Evolutionary conservation across 2,888 invertebrate genomes (phyloP).

Genomic region (Melanostoma scalare): DNA sequence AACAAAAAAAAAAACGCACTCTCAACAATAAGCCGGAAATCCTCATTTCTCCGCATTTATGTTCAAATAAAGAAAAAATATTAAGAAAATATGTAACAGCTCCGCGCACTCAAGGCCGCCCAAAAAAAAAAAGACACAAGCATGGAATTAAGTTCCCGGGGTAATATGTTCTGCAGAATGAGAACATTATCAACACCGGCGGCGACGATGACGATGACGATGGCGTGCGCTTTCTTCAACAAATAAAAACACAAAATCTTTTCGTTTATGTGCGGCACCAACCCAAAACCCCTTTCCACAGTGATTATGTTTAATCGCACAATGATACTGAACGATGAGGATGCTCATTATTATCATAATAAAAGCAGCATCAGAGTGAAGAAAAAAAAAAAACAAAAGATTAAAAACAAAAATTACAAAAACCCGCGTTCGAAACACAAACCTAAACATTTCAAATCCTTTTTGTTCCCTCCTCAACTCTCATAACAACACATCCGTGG

Average conservation of each 20-base stretch:
- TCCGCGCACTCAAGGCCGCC: not conserved
- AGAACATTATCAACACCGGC: slow-evolving; percentile 49
- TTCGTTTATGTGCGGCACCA: not conserved
- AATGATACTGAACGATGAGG: slow-evolving; percentile 48
- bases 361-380: slow-evolving; percentile 14
- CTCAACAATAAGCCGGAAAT: not conserved
- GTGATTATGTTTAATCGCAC: slow-evolving; percentile 47
- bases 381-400: slow-evolving; percentile 21
- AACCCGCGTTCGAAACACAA: slow-evolving; percentile 22
- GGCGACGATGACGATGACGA: not conserved
- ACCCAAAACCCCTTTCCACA: not conserved
- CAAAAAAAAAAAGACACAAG: slow-evolving; percentile 52
- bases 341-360: slow-evolving; percentile 50
- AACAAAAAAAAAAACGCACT: slow-evolving; percentile 1
- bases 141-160: slow-evolving; percentile 35
- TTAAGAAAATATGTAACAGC: slow-evolving; percentile 7
- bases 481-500: slow-evolving; percentile 43
- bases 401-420: not conserved
- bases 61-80: slow-evolving; percentile 29
- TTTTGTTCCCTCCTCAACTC: slow-evolving; percentile 16
- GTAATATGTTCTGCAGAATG: slow-evolving; percentile 22
- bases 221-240: slow-evolving; percentile 10
- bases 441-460: slow-evolving; percentile 50
- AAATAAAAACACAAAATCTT: slow-evolving; percentile 14
- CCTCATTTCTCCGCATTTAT: slow-evolving; percentile 8